phyloP scores from a whole-genome alignment of 1,140 invertebrate species.

The Mycetomoellerius zeteki region DNA sequence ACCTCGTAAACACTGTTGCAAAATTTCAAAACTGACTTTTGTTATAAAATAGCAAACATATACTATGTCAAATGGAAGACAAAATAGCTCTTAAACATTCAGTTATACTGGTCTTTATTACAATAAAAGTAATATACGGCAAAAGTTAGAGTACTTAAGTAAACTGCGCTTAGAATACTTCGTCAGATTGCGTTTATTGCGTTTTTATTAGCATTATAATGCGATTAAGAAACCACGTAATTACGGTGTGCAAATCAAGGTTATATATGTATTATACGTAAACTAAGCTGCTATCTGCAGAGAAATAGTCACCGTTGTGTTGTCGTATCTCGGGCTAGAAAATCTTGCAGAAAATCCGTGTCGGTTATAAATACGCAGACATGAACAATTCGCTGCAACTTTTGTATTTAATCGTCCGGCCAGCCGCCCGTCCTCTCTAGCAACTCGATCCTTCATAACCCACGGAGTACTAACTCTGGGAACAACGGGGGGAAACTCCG shows the following conservation, averaged over 20 bases:
- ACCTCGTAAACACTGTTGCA: not conserved
- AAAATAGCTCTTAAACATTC: not conserved
- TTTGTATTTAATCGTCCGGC: slow-evolving; percentile 73
- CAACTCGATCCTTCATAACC: slow-evolving; percentile 65
- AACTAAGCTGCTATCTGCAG: slow-evolving; percentile 56
- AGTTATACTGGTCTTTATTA: not conserved
- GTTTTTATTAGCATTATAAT: slow-evolving; percentile 38
- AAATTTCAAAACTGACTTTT: not conserved
- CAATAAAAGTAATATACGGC: not conserved
- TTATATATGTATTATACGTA: slow-evolving; percentile 36
- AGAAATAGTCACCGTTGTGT: slow-evolving; percentile 25
- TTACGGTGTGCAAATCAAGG: slow-evolving; percentile 59
- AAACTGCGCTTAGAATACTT: slow-evolving; percentile 15
- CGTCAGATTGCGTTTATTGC: not conserved
- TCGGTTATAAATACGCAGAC: slow-evolving; percentile 28
- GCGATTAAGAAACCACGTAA: slow-evolving; percentile 55
- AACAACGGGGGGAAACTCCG: slow-evolving; percentile 69
- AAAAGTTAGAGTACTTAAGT: not conserved
- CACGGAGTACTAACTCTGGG: slow-evolving; percentile 47
- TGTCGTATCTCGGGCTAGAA: slow-evolving; percentile 37
- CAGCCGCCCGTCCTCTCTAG: not conserved
- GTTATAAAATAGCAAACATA: not conserved
- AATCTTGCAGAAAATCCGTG: slow-evolving; percentile 55
- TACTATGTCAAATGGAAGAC: not conserved
- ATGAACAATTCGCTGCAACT: slow-evolving; percentile 65